These are phyloP conservation scores for Andricus grossulariae DNA, from an alignment of 1,140 invertebrate species.

Conservation along the genomic window DNA sequence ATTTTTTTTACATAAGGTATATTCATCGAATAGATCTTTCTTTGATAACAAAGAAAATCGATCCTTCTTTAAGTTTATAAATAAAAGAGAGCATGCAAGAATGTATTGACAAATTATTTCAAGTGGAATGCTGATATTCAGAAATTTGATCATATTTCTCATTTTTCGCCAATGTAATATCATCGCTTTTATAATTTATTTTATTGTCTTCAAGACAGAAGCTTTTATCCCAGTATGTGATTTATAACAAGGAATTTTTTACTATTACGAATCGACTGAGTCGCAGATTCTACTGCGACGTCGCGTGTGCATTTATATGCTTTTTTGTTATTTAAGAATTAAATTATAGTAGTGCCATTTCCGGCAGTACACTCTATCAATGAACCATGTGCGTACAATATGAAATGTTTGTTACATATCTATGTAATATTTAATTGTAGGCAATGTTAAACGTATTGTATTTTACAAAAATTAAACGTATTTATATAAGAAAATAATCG, in stretches of 20 bases:
- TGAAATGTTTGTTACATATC: slow-evolving; percentile 40
- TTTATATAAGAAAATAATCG: slow-evolving; percentile 40
- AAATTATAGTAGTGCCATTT: slow-evolving; percentile 64
- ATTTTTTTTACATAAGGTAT: slow-evolving; percentile 24
- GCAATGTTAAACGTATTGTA: slow-evolving; percentile 41
- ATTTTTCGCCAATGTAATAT: no score
- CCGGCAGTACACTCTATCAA: slow-evolving; percentile 47
- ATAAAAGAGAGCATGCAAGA: no score
- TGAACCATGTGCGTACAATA: slow-evolving; percentile 33
- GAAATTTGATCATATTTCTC: no score
- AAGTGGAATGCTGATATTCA: no score
- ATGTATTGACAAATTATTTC: no score
- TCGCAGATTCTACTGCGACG: slow-evolving; percentile 42
- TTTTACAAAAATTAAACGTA: slow-evolving; percentile 50
- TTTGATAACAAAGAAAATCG: not conserved
- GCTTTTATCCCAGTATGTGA: not conserved
- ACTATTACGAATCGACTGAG: slow-evolving; percentile 48
- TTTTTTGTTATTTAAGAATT: slow-evolving; percentile 31
- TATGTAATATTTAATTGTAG: slow-evolving; percentile 41
- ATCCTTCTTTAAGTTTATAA: no score
- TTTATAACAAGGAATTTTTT: slow-evolving; percentile 11
- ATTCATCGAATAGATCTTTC: not conserved
- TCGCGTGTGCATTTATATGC: slow-evolving; percentile 45
- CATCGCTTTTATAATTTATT: not conserved
- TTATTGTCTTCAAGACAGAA: not conserved